Evolutionary conservation across 2,113 vertebrate genomes (phyloP).

Genomic region (Pimephales promelas): DNA sequence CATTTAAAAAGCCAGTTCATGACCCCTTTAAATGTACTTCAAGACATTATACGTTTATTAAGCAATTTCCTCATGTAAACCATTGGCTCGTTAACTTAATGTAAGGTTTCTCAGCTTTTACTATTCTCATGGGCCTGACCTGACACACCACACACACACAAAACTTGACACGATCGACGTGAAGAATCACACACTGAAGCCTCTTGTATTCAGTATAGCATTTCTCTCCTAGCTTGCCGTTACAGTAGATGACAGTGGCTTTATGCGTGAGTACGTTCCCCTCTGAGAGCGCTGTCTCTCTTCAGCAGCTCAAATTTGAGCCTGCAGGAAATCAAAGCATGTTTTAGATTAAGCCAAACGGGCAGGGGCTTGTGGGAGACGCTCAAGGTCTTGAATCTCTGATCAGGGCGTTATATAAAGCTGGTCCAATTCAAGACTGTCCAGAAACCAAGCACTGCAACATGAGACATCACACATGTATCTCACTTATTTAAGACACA

Average conservation of each 20-base stretch:
- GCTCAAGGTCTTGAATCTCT: constrained; percentile 25
- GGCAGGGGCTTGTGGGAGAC: constrained; percentile 29
- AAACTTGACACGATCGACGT: neutral
- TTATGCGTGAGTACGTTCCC: neutral
- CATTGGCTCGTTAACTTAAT: neutral
- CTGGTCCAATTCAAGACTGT: constrained; percentile 23
- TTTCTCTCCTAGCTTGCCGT: neutral
- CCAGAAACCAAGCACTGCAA: constrained; percentile 20
- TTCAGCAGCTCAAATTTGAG: constrained; percentile 33
- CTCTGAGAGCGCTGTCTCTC: constrained; percentile 27
- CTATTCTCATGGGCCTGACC: neutral
- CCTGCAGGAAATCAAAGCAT: constrained; percentile 32
- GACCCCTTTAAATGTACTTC: too few relatives aligned
- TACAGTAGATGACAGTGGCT: constrained; percentile 18
- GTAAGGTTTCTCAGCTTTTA: neutral
- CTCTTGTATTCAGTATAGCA: neutral
- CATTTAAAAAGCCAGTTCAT: too few relatives aligned
- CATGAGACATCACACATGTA: neutral
- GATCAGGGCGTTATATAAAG: constrained; percentile 32
- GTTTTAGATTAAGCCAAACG: constrained; percentile 31
- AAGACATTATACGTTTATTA: neutral
- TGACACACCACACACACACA: neutral
- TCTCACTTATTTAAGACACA: neutral
- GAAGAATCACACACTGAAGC: neutral
- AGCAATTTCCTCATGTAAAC: neutral